A percentile compares a stretch with the other conserved stretches of the same genome.
phyloP scores from a whole-genome alignment of 2,113 vertebrate genomes.

The Rhea pennata region DNA sequence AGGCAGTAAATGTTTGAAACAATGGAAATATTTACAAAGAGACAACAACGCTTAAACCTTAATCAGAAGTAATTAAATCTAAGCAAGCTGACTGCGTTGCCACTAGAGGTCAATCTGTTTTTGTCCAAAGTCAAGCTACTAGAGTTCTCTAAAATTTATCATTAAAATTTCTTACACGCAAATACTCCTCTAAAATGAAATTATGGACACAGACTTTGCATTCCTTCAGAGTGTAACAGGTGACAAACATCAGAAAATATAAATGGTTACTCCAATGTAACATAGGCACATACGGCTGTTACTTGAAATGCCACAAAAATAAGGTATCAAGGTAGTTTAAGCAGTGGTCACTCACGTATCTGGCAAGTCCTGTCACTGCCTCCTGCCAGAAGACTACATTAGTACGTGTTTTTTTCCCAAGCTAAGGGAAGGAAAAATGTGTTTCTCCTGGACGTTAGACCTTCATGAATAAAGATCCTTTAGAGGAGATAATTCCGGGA shows the following conservation, averaged over 20 bases:
- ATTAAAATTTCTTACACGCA: neutral
- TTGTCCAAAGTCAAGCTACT: neutral
- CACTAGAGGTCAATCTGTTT: conserved; percentile 29
- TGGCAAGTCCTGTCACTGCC: neutral
- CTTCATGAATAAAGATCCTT: neutral
- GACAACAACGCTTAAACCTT: neutral
- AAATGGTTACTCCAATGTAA: neutral
- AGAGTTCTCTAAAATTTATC: neutral
- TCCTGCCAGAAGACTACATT: neutral
- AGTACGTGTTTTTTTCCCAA: neutral
- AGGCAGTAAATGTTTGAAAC: neutral
- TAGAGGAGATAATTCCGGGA: neutral
- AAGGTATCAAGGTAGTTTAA: neutral
- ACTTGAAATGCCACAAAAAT: neutral
- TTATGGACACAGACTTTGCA: neutral
- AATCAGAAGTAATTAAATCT: neutral
- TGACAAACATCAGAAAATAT: neutral
- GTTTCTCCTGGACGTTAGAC: neutral
- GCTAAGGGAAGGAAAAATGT: neutral
- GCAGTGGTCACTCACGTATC: fast-evolving
- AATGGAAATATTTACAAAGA: neutral
- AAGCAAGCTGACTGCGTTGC: neutral
- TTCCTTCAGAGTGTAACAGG: neutral
- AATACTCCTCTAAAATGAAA: neutral
- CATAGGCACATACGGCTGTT: neutral